These are phyloP conservation scores for Ibycter americanus DNA, from an alignment of 2,797 vertebrate genomes.

Conservation along the genomic window DNA sequence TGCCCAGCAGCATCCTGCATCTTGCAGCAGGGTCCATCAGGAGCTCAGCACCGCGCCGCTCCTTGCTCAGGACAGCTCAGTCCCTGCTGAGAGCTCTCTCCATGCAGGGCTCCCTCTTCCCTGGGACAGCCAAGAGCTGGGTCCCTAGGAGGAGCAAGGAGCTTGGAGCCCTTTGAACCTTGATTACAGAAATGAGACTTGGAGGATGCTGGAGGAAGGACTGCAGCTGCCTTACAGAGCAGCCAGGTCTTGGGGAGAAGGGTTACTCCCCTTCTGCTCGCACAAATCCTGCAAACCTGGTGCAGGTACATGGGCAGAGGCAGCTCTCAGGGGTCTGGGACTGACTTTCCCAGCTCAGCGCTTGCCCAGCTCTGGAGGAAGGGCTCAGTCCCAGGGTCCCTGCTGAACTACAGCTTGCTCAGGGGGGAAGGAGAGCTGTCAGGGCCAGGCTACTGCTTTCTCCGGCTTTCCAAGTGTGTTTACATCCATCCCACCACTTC, in stretches of 20 bases:
- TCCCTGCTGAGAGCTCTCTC: background rate
- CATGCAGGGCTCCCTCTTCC: background rate
- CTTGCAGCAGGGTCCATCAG: background rate
- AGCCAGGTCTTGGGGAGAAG: background rate
- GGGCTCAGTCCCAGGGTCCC: background rate
- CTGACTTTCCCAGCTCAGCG: background rate
- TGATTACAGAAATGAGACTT: background rate
- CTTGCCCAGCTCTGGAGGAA: background rate
- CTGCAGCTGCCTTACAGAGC: background rate
- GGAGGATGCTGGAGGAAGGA: slow-evolving; percentile 12
- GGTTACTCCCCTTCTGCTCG: background rate
- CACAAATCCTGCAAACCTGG: background rate
- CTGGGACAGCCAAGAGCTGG: background rate
- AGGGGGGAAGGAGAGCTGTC: background rate
- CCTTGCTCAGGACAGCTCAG: background rate
- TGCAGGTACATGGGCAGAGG: background rate
- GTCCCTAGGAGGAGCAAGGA: background rate
- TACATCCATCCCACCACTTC: background rate
- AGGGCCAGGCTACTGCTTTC: background rate
- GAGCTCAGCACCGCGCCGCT: background rate
- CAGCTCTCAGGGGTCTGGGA: background rate
- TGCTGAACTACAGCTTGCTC: background rate
- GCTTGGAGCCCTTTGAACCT: background rate
- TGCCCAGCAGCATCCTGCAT: background rate
- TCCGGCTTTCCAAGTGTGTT: background rate